A percentile compares a stretch with the other conserved stretches of the same genome.
Conservation (phyloP, 2,797 vertebrate species). For the Lateolabrax maculatus region DNA sequence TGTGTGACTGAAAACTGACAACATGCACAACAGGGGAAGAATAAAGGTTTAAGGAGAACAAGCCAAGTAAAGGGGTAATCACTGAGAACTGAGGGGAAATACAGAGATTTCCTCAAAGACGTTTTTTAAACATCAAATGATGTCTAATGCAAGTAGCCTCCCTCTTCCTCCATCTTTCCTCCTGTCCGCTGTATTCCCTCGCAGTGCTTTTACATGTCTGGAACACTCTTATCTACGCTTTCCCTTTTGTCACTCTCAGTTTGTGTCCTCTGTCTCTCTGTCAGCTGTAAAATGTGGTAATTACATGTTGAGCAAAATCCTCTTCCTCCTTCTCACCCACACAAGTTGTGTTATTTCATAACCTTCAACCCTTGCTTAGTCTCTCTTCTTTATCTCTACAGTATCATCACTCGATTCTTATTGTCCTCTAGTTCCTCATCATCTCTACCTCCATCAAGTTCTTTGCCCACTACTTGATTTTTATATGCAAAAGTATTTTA, state of each 20-base stretch:
- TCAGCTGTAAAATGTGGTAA: constrained; percentile 78
- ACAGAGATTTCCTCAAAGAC: constrained; percentile 57
- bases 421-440: constrained; percentile 1
- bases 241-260: constrained; percentile 54
- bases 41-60: constrained; percentile 35
- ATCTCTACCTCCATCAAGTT: constrained; percentile 1
- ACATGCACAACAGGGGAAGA: constrained; percentile 49
- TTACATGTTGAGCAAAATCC: constrained; percentile 78
- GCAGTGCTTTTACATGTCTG: constrained; percentile 32
- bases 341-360: constrained; percentile 73
- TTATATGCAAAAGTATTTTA: constrained; percentile 9
- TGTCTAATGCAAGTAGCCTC: constrained; percentile 9
- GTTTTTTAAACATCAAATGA: constrained; percentile 56
- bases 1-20: constrained; percentile 48
- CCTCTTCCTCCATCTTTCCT: background rate
- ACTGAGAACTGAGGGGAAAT: constrained; percentile 56
- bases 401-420: constrained; percentile 14
- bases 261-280: constrained; percentile 50
- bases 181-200: constrained; percentile 6
- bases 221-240: constrained; percentile 38
- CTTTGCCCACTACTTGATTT: constrained; percentile 16
- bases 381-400: constrained; percentile 28
- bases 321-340: constrained; percentile 76
- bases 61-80: constrained; percentile 63
- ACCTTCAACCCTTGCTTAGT: constrained; percentile 56